Conservation (phyloP, 2,888 invertebrate species). For the Nomada flava region DNA sequence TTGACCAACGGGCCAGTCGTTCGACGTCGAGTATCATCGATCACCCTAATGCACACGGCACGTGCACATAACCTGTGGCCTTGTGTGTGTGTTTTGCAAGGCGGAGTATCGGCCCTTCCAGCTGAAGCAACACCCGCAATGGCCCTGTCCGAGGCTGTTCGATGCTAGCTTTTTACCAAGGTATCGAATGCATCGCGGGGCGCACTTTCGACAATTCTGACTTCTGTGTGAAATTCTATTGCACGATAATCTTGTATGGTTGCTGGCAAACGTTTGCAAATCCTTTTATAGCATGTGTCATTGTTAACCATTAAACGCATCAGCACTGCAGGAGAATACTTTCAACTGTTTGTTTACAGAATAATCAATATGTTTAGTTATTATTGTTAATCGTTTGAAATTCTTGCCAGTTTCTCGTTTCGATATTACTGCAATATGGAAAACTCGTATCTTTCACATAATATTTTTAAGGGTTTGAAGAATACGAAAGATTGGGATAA, state of each 20-base stretch:
- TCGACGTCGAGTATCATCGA: constrained; percentile 68
- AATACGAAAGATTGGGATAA: neutral
- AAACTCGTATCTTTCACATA: too few species aligned
- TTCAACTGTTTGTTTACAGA: too few species aligned
- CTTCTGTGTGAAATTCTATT: constrained; percentile 20
- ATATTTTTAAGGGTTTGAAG: neutral
- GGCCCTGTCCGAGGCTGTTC: constrained; percentile 42
- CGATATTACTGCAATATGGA: too few species aligned
- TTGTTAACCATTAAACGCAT: too few species aligned
- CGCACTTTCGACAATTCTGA: constrained; percentile 56
- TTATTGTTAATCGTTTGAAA: too few species aligned
- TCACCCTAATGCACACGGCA: constrained; percentile 54
- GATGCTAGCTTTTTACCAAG: constrained; percentile 54
- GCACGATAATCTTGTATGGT: neutral
- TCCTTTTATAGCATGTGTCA: too few species aligned
- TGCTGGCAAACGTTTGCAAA: too few species aligned
- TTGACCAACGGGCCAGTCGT: constrained; percentile 60
- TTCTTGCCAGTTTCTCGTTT: too few species aligned
- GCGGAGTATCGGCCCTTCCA: constrained; percentile 56
- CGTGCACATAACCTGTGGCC: constrained; percentile 15
- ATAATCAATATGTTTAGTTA: too few species aligned
- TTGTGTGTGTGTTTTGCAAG: constrained; percentile 30
- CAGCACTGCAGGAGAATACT: too few species aligned
- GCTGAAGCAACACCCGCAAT: constrained; percentile 54
- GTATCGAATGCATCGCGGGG: constrained; percentile 44